A percentile compares a stretch with the other conserved stretches of the same genome.
Evolutionary conservation across 2,888 invertebrate species (phyloP).

Genomic region (Caradrina kadenii): DNA sequence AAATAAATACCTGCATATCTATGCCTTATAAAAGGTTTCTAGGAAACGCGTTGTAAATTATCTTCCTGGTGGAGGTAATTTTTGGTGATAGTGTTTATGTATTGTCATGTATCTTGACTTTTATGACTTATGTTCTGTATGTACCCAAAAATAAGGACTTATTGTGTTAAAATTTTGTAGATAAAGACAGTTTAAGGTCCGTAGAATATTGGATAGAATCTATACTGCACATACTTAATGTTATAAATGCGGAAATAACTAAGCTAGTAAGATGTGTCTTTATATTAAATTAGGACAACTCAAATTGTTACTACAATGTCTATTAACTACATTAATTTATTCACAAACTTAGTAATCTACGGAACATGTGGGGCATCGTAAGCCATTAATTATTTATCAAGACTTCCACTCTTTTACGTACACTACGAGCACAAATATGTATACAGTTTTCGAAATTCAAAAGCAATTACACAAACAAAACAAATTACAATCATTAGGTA

Average conservation of each 20-base stretch:
- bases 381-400: conserved; percentile 21
- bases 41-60: background rate
- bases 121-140: no score
- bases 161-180: background rate
- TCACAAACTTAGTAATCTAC: conserved; percentile 1
- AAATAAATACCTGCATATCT: background rate
- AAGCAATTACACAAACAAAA: no score
- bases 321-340: conserved; percentile 9
- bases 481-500: no score
- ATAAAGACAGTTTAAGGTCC: conserved; percentile 3
- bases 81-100: background rate
- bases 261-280: no score
- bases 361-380: conserved; percentile 28
- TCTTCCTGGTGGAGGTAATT: background rate
- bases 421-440: no score
- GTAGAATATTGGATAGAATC: no score
- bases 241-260: no score
- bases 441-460: no score
- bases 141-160: background rate
- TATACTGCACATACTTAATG: no score
- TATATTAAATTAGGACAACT: no score
- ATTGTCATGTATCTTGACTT: background rate
- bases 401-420: conserved; percentile 6
- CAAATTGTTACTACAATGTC: background rate
- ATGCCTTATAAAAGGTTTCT: background rate